Evolutionary conservation across 2,113 vertebrate genomes (phyloP), one percentile per base, ranked within the genome.

Genomic region (Cheilinus undulatus): DNA sequence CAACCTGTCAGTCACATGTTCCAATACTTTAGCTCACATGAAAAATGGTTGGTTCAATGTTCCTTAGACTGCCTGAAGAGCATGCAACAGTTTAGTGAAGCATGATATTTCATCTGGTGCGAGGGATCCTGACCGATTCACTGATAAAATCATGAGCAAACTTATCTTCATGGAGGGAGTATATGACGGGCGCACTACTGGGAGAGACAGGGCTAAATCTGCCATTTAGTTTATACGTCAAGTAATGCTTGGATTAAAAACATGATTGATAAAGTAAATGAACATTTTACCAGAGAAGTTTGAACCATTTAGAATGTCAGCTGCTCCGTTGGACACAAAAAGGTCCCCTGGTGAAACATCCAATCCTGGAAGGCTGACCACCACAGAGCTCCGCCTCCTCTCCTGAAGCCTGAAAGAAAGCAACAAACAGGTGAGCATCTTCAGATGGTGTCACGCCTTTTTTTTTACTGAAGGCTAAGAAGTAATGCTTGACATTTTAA

Each of bases 301-400:
- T 0, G 93, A 83, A 0, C 69, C 90, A 45, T 89, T 93, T 58
- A 97, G 84, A 66, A 93, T 91, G 82, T 96, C 92, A 3, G 92
- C 89, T 26, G 86, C 93, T 48, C 92, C 89, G 30, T 94, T 93
- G 40, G 96, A 95, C 52, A 97, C 94, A 77, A 97, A 91, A 23
- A 97, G 94, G 70, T 97, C 96, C 69, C 95, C 95, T 0, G 96
- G 96, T 61, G 95, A 96, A 81, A 96, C 91, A n/a, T 97, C 91
- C 2, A 96, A 57, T 59, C 95, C 96, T 0, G 94, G 93, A 63
- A 97, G 87, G 36, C 93, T 97, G 87, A 97, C 92, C 0, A 97
- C 95, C 60, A 96, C 85, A 0, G 96, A 96, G 82, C 95, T 97
- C 0, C 92, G 93, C 58, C 96, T 92, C 83, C 88, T 92, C 24